Percentiles rank a stretch among this genome's conserved stretches.
These are phyloP conservation scores for Muscicapa striata DNA, from an alignment of 2,797 vertebrate species.

Conservation along the genomic window DNA sequence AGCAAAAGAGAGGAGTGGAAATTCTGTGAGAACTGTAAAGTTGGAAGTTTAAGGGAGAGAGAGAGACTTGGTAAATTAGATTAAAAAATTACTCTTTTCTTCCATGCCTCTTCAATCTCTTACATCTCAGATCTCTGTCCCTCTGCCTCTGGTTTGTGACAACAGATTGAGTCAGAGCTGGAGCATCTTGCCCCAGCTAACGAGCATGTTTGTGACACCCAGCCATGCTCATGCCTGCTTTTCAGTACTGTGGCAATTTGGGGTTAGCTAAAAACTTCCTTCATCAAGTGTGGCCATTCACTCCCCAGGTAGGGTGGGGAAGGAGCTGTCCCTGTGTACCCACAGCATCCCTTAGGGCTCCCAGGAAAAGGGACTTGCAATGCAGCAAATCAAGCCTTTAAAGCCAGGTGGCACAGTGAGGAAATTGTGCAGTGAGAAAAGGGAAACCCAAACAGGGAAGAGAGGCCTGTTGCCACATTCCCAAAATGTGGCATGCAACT, in stretches of 20 bases:
- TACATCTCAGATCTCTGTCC: background rate
- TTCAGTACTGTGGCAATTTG: background rate
- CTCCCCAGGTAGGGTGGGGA: background rate
- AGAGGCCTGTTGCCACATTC: accelerated
- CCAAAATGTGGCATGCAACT: background rate
- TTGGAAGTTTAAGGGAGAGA: background rate
- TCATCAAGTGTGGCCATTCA: background rate
- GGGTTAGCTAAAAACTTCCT: background rate
- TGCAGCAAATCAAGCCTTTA: background rate
- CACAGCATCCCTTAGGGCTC: background rate
- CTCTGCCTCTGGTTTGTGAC: background rate
- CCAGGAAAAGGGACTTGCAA: background rate
- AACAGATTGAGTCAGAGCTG: background rate
- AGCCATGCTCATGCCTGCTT: background rate
- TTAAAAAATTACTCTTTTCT: accelerated
- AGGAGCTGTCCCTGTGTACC: background rate
- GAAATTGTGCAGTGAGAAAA: background rate
- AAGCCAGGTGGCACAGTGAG: background rate
- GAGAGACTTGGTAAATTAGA: background rate
- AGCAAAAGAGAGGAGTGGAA: background rate
- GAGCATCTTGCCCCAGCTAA: background rate
- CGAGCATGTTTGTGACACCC: background rate
- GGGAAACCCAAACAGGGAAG: background rate
- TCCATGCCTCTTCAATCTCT: background rate
- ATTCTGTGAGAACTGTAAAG: background rate